These are phyloP conservation scores for Carposina sasakii DNA, from an alignment of 1,140 invertebrate species.

Conservation along the genomic window DNA sequence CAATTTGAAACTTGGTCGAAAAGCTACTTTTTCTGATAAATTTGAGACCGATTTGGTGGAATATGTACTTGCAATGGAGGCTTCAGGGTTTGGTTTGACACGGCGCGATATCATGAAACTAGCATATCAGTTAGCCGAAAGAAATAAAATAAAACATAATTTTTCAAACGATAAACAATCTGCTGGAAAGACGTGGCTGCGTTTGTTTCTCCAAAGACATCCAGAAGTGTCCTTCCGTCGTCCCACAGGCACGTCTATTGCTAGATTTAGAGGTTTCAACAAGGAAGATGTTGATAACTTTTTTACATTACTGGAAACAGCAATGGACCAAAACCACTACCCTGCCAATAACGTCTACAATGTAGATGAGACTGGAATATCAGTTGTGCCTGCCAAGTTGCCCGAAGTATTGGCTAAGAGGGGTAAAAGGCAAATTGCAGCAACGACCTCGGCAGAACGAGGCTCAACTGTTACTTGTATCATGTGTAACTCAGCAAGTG, in stretches of 20 bases:
- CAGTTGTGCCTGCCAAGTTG: slow-evolving; percentile 14
- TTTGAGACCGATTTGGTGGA: slow-evolving; percentile 19
- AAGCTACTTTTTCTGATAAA: slow-evolving; percentile 20
- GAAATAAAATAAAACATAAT: slow-evolving; percentile 13
- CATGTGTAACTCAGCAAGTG: slow-evolving; percentile 31
- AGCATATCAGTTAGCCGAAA: slow-evolving; percentile 17
- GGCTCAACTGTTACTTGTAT: slow-evolving; percentile 20
- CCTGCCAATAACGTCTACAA: slow-evolving; percentile 23
- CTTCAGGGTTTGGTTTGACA: slow-evolving; percentile 17
- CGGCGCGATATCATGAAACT: slow-evolving; percentile 12
- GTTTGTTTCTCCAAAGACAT: slow-evolving; percentile 16
- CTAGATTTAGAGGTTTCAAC: slow-evolving; percentile 23
- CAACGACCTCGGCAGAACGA: slow-evolving; percentile 17
- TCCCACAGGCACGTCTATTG: slow-evolving; percentile 20
- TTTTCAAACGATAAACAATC: slow-evolving; percentile 16
- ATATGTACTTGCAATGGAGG: slow-evolving; percentile 20
- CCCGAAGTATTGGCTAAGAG: not conserved
- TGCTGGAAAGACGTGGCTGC: slow-evolving; percentile 6
- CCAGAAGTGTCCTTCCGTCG: slow-evolving; percentile 18
- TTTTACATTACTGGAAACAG: slow-evolving; percentile 18
- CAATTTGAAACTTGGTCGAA: slow-evolving; percentile 19
- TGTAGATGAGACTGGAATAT: slow-evolving; percentile 28
- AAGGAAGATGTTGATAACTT: slow-evolving; percentile 21
- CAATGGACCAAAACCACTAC: not conserved
- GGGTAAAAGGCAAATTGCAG: slow-evolving; percentile 1